Base-by-base conservation (phyloP, 2,888 invertebrate species). In the Eledona agricola region DNA sequence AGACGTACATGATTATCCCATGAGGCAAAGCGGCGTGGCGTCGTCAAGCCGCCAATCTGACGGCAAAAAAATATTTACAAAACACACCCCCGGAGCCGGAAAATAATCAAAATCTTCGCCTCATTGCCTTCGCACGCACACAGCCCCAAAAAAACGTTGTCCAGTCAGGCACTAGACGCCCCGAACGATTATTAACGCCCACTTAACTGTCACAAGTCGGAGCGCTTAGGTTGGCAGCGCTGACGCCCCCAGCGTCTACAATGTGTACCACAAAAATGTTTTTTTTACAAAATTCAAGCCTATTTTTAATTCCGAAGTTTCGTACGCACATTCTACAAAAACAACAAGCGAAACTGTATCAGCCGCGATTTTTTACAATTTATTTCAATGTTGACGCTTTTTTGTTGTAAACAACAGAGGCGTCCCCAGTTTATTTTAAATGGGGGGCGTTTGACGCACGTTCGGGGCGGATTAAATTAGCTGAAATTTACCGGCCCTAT, bases 1-100 rank as follows among this genome's bases (percentile, higher is more conserved):
- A 72, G 67, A 71, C 72, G 70, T 73, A 72, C 74, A 73, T 75
- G 68, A 71, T 67, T 69, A 66, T 71, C 74, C 74, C 75, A 74
- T 66, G 71, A 73, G 72, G 60, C 75, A 64, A 58, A 71, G 66
- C 65, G 68, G 63, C 63, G 69, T 73, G 70, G 77, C 77, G 76
- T 77, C 76, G 68, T 63, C 72, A 69, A 26, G 59, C 58, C 69
- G 66, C 73, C 74, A 74, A 74, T 70, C 32, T 60, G 51, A 49
- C 47, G 6, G 15, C 1, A 26, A 11, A 17, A 40, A 7, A 40
- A n/a, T n/a, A n/a, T n/a, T n/a, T n/a, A n/a, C n/a, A n/a, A n/a
- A n/a, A n/a, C n/a, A n/a, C n/a, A n/a, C n/a, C n/a, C n/a, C n/a
- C n/a, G n/a, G n/a, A n/a, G n/a, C n/a, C n/a, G n/a, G n/a, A n/a